Evolutionary conservation across 2,888 invertebrate species (phyloP), one percentile per base, ranked within the genome.

Genomic region (Eupithecia centaureata): DNA sequence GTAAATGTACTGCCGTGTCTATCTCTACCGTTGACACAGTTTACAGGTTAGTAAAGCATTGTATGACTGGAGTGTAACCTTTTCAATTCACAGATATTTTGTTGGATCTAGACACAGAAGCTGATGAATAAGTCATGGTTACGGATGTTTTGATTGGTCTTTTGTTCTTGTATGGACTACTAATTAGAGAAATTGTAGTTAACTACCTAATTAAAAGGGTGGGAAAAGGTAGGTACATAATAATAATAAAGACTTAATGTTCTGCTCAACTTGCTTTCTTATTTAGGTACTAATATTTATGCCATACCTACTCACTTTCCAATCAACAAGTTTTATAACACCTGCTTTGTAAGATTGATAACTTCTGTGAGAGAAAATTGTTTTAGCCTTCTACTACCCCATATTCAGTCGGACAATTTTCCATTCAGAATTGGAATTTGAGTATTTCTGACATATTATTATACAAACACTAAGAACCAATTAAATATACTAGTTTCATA

Each of bases 51-150:
- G 18, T 42, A 2, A 22, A 22, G 42, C 18, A 22, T 47, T 22
- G 18, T n/a, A 10, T 42, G 10, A 38, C 18, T 18, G 18, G 10
- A 18, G 7, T 38, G 7, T 42, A 1, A 47, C 22, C 22, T 47
- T 47, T 42, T 47, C 47, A 22, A 22, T 12, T 22, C 47, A 47
- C 47, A 22, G 47, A 47, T 10, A 47, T 47, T 47, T 47, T 47
- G 47, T 18, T 47, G 22, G 47, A 18, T 22, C 22, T 47, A 18
- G 10, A 47, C 10, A 10, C 22, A 10, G 47, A 12, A 10, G 2
- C 47, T 47, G 22, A 47, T 47, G 47, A 22, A 22, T 47, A 47
- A 47, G 18, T 47, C 47, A 47, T 47, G 47, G 42, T 38, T n/a
- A 38, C 38, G 38, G 42, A 42, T 42, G 22, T 47, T 47, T 22